Base-by-base conservation (phyloP, 2,888 invertebrate genomes). In the Hymenopus coronatus region DNA sequence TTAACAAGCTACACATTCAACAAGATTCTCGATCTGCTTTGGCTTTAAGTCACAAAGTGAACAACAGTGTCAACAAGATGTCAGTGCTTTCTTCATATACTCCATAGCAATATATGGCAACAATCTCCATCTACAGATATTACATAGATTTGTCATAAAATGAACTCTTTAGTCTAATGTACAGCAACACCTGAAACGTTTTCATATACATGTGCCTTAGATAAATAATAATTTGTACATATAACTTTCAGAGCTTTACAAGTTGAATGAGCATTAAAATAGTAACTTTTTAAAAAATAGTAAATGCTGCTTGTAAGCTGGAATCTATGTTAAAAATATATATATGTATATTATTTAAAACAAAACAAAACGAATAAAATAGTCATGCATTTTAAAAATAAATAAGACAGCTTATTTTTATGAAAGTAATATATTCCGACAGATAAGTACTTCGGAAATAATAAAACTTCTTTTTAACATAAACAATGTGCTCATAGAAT, bases 1-100 rank as follows among this genome's bases (percentile, higher is more conserved):
- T 14, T n/a, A 30, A 82, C 30, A 33, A 87, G n/a, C 82, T 87
- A 82, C 15, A 87, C 87, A 87, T 33, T 87, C 87, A 87, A 33
- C 40, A 82, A 82, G 82, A 82, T 87, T 15, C 54, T 70, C 25
- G 0, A 70, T 70, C 54, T 70, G 82, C 82, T 87, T 87, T 87
- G 87, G 40, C 82, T 87, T 54, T 87, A 82, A 82, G 82, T 27
- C 15, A 33, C n/a, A 27, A 82, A 87, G 81, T 27, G 25, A 70
- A 70, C 54, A 70, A 70, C 25, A 70, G 54, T 70, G 30, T 46
- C 33, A 87, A 82, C 33, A 82, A 30, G 82, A 81, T 33, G n/a
- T 12, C 30, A 82, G 15, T 25, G 25, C 87, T 54, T 86, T 28
- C 28, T 30, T 84, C 2, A 9, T 84, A 4, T 30, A 30, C 81